Conservation (phyloP, 2,113 vertebrate species). For the Antennarius striatus region DNA sequence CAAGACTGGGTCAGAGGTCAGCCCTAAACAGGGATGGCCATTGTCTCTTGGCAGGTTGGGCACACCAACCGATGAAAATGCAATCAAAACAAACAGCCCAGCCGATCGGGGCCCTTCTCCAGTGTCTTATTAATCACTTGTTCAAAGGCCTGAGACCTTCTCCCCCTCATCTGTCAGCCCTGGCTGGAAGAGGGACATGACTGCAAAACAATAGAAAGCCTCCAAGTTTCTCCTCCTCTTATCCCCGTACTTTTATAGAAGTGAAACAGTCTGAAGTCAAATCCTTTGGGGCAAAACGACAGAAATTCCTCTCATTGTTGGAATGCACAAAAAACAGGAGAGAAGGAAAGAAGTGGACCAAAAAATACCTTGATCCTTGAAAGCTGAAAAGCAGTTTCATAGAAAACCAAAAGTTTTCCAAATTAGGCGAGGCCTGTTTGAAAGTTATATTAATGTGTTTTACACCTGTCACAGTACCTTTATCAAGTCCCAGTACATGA, state of each 20-base stretch:
- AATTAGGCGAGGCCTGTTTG: neutral
- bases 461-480: neutral
- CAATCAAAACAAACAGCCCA: conserved; percentile 84
- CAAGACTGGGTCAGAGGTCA: conserved; percentile 77
- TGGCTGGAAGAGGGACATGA: conserved; percentile 73
- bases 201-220: conserved; percentile 76
- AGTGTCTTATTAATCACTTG: conserved; percentile 81
- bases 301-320: conserved; percentile 26
- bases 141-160: conserved; percentile 74
- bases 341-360: conserved; percentile 6
- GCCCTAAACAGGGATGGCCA: conserved; percentile 76
- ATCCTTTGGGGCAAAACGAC: conserved; percentile 39
- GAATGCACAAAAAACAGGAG: conserved; percentile 32
- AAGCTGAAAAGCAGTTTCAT: neutral
- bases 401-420: too few relatives aligned
- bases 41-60: conserved; percentile 81
- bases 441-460: neutral
- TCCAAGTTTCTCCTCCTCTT: conserved; percentile 63
- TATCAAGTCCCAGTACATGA: neutral
- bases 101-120: conserved; percentile 73
- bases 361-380: neutral
- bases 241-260: conserved; percentile 54
- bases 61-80: conserved; percentile 80
- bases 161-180: conserved; percentile 69
- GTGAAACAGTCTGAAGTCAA: conserved; percentile 50